phyloP scores from a whole-genome alignment of 2,797 vertebrate species.

The Acanthis flammea region DNA sequence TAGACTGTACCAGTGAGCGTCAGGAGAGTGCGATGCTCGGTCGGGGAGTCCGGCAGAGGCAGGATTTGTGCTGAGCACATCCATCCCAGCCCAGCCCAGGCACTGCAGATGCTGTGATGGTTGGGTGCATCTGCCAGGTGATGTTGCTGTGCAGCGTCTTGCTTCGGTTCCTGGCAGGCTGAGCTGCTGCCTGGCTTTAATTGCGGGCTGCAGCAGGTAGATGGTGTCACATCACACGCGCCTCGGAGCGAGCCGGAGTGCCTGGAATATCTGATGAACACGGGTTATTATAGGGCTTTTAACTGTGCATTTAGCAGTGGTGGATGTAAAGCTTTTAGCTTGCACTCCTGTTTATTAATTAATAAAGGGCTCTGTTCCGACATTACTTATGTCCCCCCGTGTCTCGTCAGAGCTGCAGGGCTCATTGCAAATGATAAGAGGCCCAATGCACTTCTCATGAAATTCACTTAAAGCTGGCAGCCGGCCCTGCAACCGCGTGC shows the following conservation, averaged over 20 bases:
- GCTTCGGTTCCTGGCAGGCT: neutral
- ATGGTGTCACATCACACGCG: slow-evolving; percentile 49
- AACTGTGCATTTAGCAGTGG: slow-evolving; percentile 47
- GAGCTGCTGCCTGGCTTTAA: neutral
- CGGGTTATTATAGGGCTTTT: slow-evolving; percentile 47
- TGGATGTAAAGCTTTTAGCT: slow-evolving; percentile 35
- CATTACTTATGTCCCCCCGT: slow-evolving; percentile 37
- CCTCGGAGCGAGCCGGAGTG: neutral
- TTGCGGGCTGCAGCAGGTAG: slow-evolving; percentile 64
- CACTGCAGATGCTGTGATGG: neutral
- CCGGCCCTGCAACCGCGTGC: neutral
- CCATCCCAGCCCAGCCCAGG: neutral
- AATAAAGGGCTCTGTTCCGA: slow-evolving; percentile 42
- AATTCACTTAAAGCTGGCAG: slow-evolving; percentile 39
- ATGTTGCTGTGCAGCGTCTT: neutral
- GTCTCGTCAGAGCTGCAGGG: neutral
- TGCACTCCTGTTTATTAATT: slow-evolving; percentile 62
- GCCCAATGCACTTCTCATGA: slow-evolving; percentile 39
- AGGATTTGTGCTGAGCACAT: neutral
- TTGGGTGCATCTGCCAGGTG: neutral
- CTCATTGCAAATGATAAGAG: slow-evolving; percentile 52
- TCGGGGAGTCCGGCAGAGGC: neutral
- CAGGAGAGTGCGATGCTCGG: rapidly evolving
- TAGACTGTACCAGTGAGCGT: neutral
- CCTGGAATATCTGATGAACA: slow-evolving; percentile 11